Evolutionary conservation across 2,797 vertebrate genomes (phyloP), one percentile per base, ranked within the genome.

Genomic region (Perodicticus potto): DNA sequence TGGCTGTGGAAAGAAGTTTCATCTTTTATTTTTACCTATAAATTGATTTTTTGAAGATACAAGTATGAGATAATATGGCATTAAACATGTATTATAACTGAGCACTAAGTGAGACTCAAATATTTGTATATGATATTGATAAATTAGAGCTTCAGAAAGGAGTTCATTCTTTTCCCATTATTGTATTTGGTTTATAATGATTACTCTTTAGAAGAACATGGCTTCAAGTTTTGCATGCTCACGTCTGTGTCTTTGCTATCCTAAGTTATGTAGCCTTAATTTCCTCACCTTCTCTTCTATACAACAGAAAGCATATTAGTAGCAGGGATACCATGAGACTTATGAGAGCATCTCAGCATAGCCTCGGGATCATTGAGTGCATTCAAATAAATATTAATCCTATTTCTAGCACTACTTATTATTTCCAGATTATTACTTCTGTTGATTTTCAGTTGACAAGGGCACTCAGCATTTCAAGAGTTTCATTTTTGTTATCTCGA

Each of bases 381-480:
- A 29, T 76, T 78, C 43, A 92, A 29, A 40, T 92, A 78, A 96
- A 80, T 74, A 78, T 65, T 70, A 87, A 16, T 89, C 91, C 17
- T 89, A 43, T 4, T 81, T 83, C 34, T 89, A 12, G 34, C 59
- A 40, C 17, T 82, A 22, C 1, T 32, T 80, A n/a, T 49, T 17
- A 70, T 78, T 81, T 72, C 53, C 34, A 86, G 29, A 14, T 27
- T 61, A 84, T 84, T 67, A 59, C 6, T 96, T 61, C 29, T 72
- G 37, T 78, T 87, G 32, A 89, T 53, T 83, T 88, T 63, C 19
- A 32, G 20, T 76, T 80, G 80, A 91, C 67, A 92, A 83, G 19
- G 40, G 3, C 20, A 78, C 32, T 92, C 86, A 86, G 8, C n/a
- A 76, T 88, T 61, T 92, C 85, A 45, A 70, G 25, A 53, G 8